phyloP scores from a whole-genome alignment of 2,113 vertebrate genomes.

The Dipodomys merriami region DNA sequence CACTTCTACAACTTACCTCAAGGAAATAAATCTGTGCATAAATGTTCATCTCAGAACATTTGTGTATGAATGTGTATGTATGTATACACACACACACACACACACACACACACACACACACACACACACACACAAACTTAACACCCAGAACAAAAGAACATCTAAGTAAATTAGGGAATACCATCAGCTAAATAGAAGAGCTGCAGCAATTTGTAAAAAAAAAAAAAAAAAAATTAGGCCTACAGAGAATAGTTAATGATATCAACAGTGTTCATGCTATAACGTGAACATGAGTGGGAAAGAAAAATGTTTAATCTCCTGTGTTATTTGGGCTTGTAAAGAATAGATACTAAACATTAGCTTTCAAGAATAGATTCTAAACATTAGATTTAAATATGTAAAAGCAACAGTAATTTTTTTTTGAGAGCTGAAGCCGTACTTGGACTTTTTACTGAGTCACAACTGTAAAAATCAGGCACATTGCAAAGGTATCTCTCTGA shows the following conservation, averaged over 20 bases:
- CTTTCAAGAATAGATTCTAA: not conserved
- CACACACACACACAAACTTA: not conserved
- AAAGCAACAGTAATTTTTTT: constrained; percentile 9
- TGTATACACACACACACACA: not conserved
- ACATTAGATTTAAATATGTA: not conserved
- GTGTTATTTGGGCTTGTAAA: not conserved
- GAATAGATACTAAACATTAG: no score
- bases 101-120: not conserved
- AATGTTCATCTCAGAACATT: not conserved
- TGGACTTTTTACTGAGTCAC: not conserved
- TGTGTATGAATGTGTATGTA: no score
- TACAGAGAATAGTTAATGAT: not conserved
- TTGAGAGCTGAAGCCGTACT: not conserved
- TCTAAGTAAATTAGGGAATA: not conserved
- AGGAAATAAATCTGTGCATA: not conserved
- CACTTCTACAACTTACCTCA: not conserved
- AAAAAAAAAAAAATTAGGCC: not conserved
- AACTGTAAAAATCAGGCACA: not conserved
- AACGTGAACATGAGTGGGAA: not conserved
- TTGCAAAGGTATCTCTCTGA: constrained; percentile 4
- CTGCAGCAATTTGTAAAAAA: not conserved
- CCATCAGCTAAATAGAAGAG: not conserved
- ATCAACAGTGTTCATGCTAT: not conserved
- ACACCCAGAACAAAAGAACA: not conserved
- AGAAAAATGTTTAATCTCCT: not conserved